Evolutionary conservation across 2,113 vertebrate species (phyloP), one percentile per base, ranked within the genome.

Genomic region (Dicerorhinus sumatrensis): DNA sequence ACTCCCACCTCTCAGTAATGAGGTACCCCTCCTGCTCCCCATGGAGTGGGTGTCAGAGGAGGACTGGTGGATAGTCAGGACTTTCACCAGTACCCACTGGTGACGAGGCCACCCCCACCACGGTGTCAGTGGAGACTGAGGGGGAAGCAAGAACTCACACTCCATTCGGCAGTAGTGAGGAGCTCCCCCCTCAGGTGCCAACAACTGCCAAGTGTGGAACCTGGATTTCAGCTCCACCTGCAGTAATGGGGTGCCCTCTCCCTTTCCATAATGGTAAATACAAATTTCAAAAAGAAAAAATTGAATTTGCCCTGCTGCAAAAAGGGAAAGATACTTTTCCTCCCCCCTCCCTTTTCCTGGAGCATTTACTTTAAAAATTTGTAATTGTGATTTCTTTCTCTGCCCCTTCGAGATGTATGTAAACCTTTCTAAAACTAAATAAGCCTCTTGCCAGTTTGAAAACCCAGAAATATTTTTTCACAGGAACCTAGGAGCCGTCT

Each of bases 301-400:
- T 6, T 14, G 7, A 25, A 27, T 60, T 95, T 86, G 39, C 20
- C 29, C 20, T 70, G 23, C 16, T 56, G 20, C 4, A 69, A 5
- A 89, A 62, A n/a, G 0, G 56, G 8, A 46, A 56, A 73, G 18
- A 65, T 0, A 33, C 25, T 42, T 56, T 83, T 42, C 14, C 2
- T n/a, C 25, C 0, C 10, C 1, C 4, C 8, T 36, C 10, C 5
- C 3, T 76, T 81, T 63, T 25, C 93, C 29, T 94, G 92, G 21
- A 65, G 13, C 3, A 80, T 62, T 89, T 89, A 48, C 56, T 62
- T 87, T 69, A 77, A 96, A 90, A 83, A 83, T 10, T 36, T 94
- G 8, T 29, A 60, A 73, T 42, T 72, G 12, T 73, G 46, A 88
- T 60, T 84, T 79, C 29, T 91, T 93, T 89, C 51, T 62, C 81